Evolutionary conservation across 92 coral and sea anemone species (phyloP).

Genomic region (Porites evermanni): DNA sequence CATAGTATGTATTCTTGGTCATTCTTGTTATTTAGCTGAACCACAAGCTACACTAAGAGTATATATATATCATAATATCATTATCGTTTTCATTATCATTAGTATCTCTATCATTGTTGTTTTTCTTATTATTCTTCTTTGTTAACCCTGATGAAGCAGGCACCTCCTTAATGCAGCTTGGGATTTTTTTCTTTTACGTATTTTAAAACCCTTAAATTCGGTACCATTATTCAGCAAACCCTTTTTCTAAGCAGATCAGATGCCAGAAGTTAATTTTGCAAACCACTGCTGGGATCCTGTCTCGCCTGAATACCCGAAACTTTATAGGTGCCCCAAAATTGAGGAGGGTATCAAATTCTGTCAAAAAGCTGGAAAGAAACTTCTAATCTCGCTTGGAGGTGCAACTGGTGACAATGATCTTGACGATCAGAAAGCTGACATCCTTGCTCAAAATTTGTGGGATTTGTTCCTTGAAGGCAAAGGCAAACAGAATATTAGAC

Average conservation of each 20-base stretch:
- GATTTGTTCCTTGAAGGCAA: constrained; percentile 64
- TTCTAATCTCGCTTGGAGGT: constrained; percentile 82
- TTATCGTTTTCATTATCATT: no score
- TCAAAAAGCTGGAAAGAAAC: constrained; percentile 68
- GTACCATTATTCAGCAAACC: no score
- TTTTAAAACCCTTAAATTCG: no score
- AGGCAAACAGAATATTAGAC: constrained; percentile 35
- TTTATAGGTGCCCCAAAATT: constrained; percentile 68
- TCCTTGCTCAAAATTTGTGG: constrained; percentile 56
- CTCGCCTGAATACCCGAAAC: constrained; percentile 46
- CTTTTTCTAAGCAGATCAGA: constrained; percentile 33
- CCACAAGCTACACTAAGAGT: no score
- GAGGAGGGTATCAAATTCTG: constrained; percentile 72
- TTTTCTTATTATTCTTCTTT: no score
- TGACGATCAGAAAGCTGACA: constrained; percentile 28
- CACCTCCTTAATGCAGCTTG: no score
- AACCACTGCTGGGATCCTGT: constrained; percentile 51
- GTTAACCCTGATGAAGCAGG: no score
- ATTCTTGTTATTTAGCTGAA: no score
- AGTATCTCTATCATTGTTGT: no score
- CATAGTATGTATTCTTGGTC: no score
- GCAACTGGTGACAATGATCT: constrained; percentile 60
- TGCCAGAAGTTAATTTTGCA: constrained; percentile 59
- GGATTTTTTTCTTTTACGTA: no score
- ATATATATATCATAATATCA: no score